Evolutionary conservation across 2,797 vertebrate species (phyloP), one percentile per base, ranked within the genome.

Genomic region (Tokudaia muenninki): DNA sequence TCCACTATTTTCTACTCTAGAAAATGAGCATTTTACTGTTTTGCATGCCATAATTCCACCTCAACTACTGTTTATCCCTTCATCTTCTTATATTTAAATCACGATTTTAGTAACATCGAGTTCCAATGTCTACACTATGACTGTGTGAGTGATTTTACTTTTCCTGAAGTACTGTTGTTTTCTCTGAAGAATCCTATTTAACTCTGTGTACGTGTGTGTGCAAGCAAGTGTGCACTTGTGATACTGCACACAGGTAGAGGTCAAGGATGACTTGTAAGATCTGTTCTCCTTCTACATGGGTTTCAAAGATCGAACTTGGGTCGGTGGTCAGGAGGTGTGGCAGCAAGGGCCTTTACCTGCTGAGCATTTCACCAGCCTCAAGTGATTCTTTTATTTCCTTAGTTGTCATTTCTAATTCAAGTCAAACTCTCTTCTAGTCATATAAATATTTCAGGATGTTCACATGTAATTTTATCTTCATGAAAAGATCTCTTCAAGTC

Each of bases 321-420:
- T 29, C 26, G 65, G 65, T 9, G 47, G 84, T 5, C 65, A 55
- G 47, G 47, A 55, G 44, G 31, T 31, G 16, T n/a, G 63, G 29
- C 29, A 14, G 59, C 82, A 44, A 83, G 59, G n/a, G 63, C 61
- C 29, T 67, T 22, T 50, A n/a, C 41, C 29, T 14, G 63, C 83
- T 70, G 47, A 70, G 63, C 84, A 61, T 10, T 84, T 31, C 19
- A 22, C 59, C 41, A 31, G 61, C 52, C 29, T 84, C 29, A 82
- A 67, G n/a, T 77, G 24, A 94, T 74, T 92, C 21, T 47, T 29
- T 72, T 13, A 83, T 84, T 75, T 89, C 77, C 34, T 95, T 91
- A 82, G 19, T 95, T 92, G 96, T 87, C 65, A 79, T 77, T 93
- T 87, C 57, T 91, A 87, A 92, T 22, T 87, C 72, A 96, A 92